Evolutionary conservation across 37 sponge, comb jelly and placozoan genomes (phyloP), one percentile per base, ranked within the genome.

Genomic region (Cladorhizidae sp.): DNA sequence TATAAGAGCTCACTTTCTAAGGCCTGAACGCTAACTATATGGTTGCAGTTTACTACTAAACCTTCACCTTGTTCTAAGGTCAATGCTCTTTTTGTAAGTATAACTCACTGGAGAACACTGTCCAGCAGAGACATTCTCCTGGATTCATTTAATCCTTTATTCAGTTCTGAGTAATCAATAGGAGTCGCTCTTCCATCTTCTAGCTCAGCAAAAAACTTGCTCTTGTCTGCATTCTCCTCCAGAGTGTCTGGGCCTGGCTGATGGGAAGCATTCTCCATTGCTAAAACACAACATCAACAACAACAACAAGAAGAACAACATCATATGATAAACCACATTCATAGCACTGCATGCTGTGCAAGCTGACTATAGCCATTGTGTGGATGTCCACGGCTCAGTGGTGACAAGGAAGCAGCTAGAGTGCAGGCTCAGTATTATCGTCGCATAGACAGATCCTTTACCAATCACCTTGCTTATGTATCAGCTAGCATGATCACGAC

Each of bases 181-280:
- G 76, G 62, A 18, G 80, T 57, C 2, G 28, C 25, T 42, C 59
- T 31, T 3, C 45, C 77, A 23, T 38, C 33, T 56, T 90, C 90
- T 21, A 90, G 70, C 1, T 73, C 77, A 25, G 62, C 79, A 70
- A 85, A 90, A 67, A 90, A 90, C 25, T 36, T 51, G 26, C 37
- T 57, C 72, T 90, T 85, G 69, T 84, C 90, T 50, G 58, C 81
- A n/a, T 77, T 64, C 36, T 90, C 86, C 22, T 85, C 77, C 37
- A 90, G 40, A 3, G 90, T 84, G 61, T 90, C 86, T 45, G 67
- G 32, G 22, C 86, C 90, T 49, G 78, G 63, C 5, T 39, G 28
- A 28, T 52, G 49, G 25, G 51, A n/a, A 57, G 75, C 23, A 21
- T 38, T 15, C 38, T 21, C 40, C 2, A 17, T n/a, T 26, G 23